Conservation (phyloP, 1,140 invertebrate species). For the Cotesia typhae region DNA sequence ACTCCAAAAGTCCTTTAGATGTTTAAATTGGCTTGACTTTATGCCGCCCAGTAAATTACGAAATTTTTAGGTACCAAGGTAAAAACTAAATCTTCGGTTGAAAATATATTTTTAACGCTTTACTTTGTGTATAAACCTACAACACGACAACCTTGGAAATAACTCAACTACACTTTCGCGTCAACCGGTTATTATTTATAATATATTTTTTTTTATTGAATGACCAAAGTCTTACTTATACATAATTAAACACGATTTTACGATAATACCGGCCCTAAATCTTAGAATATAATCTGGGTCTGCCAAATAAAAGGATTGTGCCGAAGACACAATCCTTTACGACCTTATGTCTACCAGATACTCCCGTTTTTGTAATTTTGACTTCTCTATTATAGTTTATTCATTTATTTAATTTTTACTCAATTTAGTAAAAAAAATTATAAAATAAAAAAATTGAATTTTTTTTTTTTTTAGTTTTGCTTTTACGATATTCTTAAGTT, state of each 20-base stretch:
- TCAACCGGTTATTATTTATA: conserved; percentile 21
- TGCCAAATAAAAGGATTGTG: too few relatives aligned
- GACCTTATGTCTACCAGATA: too few relatives aligned
- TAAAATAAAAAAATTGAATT: too few relatives aligned
- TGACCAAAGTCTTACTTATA: conserved; percentile 19
- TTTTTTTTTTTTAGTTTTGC: too few relatives aligned
- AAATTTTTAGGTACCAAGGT: conserved; percentile 20
- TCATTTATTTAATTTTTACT: too few relatives aligned
- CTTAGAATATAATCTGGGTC: conserved; percentile 38
- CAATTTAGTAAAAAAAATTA: too few relatives aligned
- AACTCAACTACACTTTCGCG: conserved; percentile 20
- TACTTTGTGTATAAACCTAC: conserved; percentile 14
- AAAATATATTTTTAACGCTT: conserved; percentile 12
- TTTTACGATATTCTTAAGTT: too few relatives aligned
- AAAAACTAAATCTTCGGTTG: background rate
- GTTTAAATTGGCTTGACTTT: conserved; percentile 19
- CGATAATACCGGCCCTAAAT: conserved; percentile 28
- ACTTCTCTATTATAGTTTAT: too few relatives aligned
- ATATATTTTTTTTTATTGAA: conserved; percentile 7
- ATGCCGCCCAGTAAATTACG: conserved; percentile 19
- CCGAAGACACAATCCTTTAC: too few relatives aligned
- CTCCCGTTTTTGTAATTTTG: too few relatives aligned
- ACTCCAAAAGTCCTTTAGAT: conserved; percentile 1
- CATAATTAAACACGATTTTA: conserved; percentile 20
- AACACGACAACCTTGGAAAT: conserved; percentile 20